These are phyloP conservation scores for Gavia stellata DNA, from an alignment of 2,113 vertebrate species.

Conservation along the genomic window DNA sequence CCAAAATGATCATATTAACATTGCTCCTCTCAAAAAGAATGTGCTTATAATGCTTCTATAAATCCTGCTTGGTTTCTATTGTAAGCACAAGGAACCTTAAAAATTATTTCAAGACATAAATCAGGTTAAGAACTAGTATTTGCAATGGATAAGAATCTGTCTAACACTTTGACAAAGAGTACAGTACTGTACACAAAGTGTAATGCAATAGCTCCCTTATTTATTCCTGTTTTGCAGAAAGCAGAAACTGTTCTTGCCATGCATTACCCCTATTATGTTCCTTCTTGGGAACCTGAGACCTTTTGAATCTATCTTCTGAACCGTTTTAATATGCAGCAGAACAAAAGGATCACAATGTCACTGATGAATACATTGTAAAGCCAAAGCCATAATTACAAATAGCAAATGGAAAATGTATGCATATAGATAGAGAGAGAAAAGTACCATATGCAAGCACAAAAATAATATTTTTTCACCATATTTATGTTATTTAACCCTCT, in stretches of 20 bases:
- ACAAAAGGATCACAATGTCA: conserved; percentile 69
- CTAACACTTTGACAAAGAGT: conserved; percentile 47
- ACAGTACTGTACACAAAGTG: conserved; percentile 12
- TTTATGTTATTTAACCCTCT: conserved; percentile 53
- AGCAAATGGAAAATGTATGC: conserved; percentile 62
- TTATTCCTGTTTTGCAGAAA: conserved; percentile 66
- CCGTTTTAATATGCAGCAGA: conserved; percentile 70
- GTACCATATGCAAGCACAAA: conserved; percentile 56
- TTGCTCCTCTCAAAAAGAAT: conserved; percentile 2
- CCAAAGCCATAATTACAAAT: conserved; percentile 67
- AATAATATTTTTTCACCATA: conserved; percentile 62
- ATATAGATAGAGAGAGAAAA: conserved; percentile 35
- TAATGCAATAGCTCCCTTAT: conserved; percentile 46
- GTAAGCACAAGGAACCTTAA: background rate
- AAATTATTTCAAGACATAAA: conserved; percentile 12
- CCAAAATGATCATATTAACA: background rate
- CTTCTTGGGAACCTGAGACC: conserved; percentile 66
- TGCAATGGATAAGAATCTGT: conserved; percentile 31
- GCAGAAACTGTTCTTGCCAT: conserved; percentile 64
- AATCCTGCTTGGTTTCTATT: conserved; percentile 11
- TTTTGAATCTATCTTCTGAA: conserved; percentile 68
- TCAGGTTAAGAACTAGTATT: conserved; percentile 30
- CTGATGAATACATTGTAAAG: conserved; percentile 50
- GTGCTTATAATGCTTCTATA: background rate
- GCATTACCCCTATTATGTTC: conserved; percentile 64